Conservation (phyloP, 1,140 invertebrate species). For the Magallana angulata region DNA sequence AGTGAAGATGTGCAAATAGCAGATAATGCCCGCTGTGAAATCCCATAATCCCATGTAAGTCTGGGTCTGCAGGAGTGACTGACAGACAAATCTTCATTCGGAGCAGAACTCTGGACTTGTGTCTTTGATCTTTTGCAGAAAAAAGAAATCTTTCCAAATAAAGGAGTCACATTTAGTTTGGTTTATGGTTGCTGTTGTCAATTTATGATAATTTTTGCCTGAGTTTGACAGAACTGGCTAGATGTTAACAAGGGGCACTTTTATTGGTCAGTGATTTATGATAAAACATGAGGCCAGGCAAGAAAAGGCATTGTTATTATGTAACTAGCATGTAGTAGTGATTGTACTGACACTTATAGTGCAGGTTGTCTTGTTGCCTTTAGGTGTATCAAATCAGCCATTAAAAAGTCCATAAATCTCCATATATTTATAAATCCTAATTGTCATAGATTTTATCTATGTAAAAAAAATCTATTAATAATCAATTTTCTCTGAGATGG, state of each 20-base stretch:
- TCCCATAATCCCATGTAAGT: slow-evolving; percentile 9
- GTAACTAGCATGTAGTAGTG: slow-evolving; percentile 3
- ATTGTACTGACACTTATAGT: slow-evolving; percentile 32
- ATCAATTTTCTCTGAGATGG: neutral
- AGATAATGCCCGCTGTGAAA: slow-evolving; percentile 29
- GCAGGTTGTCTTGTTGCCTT: neutral
- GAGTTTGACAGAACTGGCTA: slow-evolving; percentile 24
- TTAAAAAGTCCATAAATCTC: slow-evolving; percentile 35
- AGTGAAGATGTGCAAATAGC: slow-evolving; percentile 20
- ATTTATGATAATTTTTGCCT: slow-evolving; percentile 35
- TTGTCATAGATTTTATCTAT: slow-evolving; percentile 35
- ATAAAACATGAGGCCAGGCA: slow-evolving; percentile 2
- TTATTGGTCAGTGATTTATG: slow-evolving; percentile 17
- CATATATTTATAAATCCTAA: slow-evolving; percentile 15
- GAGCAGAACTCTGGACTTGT: slow-evolving; percentile 8
- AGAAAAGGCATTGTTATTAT: slow-evolving; percentile 28
- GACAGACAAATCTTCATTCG: slow-evolving; percentile 30
- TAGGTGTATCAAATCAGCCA: slow-evolving; percentile 7
- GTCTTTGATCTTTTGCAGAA: slow-evolving; percentile 27
- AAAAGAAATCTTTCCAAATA: slow-evolving; percentile 24
- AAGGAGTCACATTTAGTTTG: slow-evolving; percentile 20
- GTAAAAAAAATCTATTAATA: slow-evolving; percentile 15
- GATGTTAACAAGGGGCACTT: slow-evolving; percentile 31
- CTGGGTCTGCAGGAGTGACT: slow-evolving; percentile 25
- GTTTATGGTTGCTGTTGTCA: slow-evolving; percentile 30